These are phyloP conservation scores for Toxostoma redivivum DNA, from an alignment of 2,113 vertebrate species.

Conservation along the genomic window DNA sequence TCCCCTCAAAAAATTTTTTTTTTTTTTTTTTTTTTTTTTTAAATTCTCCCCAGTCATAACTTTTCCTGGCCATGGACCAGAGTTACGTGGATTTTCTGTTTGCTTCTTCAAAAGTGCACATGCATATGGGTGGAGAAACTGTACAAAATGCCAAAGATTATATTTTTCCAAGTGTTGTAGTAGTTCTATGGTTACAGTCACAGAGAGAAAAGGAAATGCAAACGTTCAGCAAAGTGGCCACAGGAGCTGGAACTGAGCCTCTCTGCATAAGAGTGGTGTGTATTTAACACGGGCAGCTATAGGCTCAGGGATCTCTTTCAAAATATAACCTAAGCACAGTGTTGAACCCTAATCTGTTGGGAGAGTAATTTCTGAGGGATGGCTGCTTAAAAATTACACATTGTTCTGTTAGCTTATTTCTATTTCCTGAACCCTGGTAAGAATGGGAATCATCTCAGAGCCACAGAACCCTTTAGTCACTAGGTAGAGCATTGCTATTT, in stretches of 20 bases:
- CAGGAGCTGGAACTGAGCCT: neutral
- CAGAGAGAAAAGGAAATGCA: slow-evolving; percentile 32
- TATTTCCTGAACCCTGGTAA: neutral
- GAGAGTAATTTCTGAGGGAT: neutral
- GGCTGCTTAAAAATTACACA: neutral
- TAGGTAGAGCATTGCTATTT: neutral
- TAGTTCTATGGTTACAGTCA: slow-evolving; percentile 50
- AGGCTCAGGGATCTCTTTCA: neutral
- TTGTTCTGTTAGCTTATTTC: neutral
- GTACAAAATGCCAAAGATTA: slow-evolving; percentile 38
- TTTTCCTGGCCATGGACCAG: slow-evolving; percentile 6
- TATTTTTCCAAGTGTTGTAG: slow-evolving; percentile 52
- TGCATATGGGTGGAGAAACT: slow-evolving; percentile 25
- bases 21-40: neutral
- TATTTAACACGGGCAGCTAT: neutral
- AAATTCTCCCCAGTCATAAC: neutral
- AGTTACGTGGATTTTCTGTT: slow-evolving; percentile 23
- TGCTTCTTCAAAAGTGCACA: slow-evolving; percentile 13
- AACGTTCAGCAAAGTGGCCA: neutral
- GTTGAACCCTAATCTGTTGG: neutral
- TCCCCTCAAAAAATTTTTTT: neutral
- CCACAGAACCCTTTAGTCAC: neutral
- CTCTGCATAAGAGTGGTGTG: neutral
- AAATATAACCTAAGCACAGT: neutral
- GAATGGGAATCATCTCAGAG: neutral